These are phyloP conservation scores for Oreochromis mossambicus DNA, from an alignment of 2,797 vertebrate genomes.

Conservation along the genomic window DNA sequence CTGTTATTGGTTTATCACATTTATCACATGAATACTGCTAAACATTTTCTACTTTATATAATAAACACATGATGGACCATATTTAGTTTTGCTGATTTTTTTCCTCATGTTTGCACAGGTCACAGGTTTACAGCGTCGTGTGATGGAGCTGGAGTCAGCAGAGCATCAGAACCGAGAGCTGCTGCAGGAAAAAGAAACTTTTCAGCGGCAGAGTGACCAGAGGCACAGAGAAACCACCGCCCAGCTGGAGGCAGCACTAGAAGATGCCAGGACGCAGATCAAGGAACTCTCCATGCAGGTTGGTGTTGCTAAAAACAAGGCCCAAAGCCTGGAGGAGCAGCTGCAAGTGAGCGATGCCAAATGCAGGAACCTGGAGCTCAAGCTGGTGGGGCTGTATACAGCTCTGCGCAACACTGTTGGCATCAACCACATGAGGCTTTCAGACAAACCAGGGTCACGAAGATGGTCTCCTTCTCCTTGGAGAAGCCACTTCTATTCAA, in stretches of 20 bases:
- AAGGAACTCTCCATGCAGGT: constrained; percentile 59
- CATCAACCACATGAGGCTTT: constrained; percentile 25
- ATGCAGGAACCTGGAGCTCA: constrained; percentile 63
- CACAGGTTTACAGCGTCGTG: constrained; percentile 64
- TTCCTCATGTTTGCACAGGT: constrained; percentile 58
- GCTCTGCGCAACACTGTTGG: constrained; percentile 68
- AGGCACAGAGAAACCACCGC: constrained; percentile 52
- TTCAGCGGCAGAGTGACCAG: constrained; percentile 59
- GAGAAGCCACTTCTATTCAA: constrained; percentile 57
- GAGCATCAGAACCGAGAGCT: constrained; percentile 51
- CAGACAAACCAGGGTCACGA: constrained; percentile 27
- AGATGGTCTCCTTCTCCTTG: constrained; percentile 58
- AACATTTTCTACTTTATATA: not conserved
- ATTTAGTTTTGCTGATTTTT: not conserved
- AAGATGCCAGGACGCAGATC: constrained; percentile 47
- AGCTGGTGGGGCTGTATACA: constrained; percentile 66
- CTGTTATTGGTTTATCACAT: not conserved
- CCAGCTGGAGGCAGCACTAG: constrained; percentile 57
- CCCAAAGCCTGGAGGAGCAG: constrained; percentile 70
- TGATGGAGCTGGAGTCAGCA: constrained; percentile 65
- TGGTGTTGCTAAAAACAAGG: constrained; percentile 53
- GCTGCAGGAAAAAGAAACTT: constrained; percentile 59
- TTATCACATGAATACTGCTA: not conserved
- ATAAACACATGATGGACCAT: not conserved
- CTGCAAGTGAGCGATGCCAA: constrained; percentile 55